Evolutionary conservation across 2,888 invertebrate genomes (phyloP), one percentile per base, ranked within the genome.

Genomic region (Agrypnus murinus): DNA sequence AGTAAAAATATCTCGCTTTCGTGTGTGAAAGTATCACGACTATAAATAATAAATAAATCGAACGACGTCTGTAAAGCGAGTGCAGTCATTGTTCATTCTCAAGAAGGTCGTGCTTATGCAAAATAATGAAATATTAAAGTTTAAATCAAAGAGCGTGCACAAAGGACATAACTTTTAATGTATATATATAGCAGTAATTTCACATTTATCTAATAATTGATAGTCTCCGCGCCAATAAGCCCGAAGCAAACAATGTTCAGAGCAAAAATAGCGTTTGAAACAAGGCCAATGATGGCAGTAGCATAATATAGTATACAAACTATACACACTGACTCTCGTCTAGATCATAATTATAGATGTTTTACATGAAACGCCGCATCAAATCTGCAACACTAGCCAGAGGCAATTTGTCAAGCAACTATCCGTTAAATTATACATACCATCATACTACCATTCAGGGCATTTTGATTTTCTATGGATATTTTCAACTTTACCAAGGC

Each of bases 351-450:
- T 71, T 66, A 62, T 66, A 66, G 50, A 64, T 63, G 62, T 40
- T 58, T 36, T 53, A 66, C 62, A 63, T 63, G 48, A 63, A 65
- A 63, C 58, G 55, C 71, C 55, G 32, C 62, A 55, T 63, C 55
- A 50, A 68, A 62, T 68, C 64, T 50, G 59, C 65, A 65, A 50
- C 55, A 58, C 31, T 48, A 60, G 59, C 70, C 65, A 25, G 60
- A 43, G 55, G 70, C 70, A 32, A 60, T 69, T 69, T 69, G 62
- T 68, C 68, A 63, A 68, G 68, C 62, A 58, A 65, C 36, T 58
- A 40, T 31, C 65, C 58, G 58, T 65, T 65, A 65, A 65, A 65
- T 65, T 65, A 58, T 25, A 36, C 34, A 64, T 31, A 55, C 46
- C 55, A 43, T 17, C 55, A n/a, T n/a, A n/a, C n/a, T n/a, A n/a